Percentiles rank a stretch among this genome's conserved stretches.
These are phyloP conservation scores for Lithobates sylvaticus DNA, from an alignment of 2,797 vertebrate genomes.

Conservation along the genomic window DNA sequence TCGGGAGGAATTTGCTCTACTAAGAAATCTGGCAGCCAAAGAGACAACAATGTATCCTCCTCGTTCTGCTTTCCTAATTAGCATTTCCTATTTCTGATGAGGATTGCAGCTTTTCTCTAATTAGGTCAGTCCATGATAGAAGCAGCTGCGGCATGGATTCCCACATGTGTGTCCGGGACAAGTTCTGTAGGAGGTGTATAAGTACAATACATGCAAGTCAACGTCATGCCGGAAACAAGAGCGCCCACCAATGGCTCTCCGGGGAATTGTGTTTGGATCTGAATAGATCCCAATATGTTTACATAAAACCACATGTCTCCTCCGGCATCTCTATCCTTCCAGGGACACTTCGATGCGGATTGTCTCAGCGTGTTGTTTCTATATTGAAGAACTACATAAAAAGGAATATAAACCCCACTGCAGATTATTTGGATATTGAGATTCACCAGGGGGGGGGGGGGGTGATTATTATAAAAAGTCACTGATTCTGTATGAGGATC, in stretches of 20 bases:
- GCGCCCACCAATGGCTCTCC: not conserved
- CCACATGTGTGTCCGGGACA: slow-evolving; percentile 13
- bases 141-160: not conserved
- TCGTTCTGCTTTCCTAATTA: slow-evolving; percentile 30
- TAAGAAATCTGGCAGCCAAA: slow-evolving; percentile 4
- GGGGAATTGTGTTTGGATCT: not conserved
- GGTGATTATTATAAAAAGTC: no score
- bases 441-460: no score
- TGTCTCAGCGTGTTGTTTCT: no score
- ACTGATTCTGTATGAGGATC: no score
- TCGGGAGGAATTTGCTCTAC: no score
- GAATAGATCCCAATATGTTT: slow-evolving; percentile 22
- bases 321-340: no score
- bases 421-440: no score
- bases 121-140: slow-evolving; percentile 25
- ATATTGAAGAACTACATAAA: no score
- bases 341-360: no score
- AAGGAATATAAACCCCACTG: no score
- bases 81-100: slow-evolving; percentile 16
- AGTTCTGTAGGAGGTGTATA: slow-evolving; percentile 41
- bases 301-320: not conserved
- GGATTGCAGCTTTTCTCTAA: slow-evolving; percentile 29
- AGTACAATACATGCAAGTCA: not conserved
- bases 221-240: slow-evolving; percentile 20
- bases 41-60: not conserved